Evolutionary conservation across 2,797 vertebrate species (phyloP).

Genomic region (Neomorphus geoffroyi): DNA sequence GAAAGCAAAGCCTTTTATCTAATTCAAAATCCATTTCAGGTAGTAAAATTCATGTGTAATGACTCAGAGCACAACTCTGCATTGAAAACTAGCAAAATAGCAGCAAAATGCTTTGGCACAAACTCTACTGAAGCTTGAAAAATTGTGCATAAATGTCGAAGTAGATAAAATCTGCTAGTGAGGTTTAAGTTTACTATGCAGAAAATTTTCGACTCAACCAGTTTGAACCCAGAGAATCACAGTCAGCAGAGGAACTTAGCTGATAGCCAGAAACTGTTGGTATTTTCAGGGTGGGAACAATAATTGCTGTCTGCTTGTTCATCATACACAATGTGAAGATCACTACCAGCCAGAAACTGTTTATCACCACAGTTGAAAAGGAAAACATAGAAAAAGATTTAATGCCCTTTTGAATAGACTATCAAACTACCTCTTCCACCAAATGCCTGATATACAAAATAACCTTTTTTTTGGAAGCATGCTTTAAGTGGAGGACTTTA

Average conservation of each 20-base stretch:
- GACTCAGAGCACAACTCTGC: background rate
- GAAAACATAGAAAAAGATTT: background rate
- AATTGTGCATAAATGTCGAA: background rate
- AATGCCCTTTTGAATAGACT: background rate
- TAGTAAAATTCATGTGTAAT: background rate
- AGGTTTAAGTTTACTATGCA: background rate
- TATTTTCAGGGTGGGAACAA: background rate
- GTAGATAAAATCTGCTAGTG: background rate
- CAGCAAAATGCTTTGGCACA: background rate
- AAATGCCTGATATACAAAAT: background rate
- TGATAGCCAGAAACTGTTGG: background rate
- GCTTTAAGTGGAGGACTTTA: background rate
- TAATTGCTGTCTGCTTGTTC: background rate
- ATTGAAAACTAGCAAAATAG: background rate
- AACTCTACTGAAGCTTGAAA: background rate
- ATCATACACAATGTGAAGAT: background rate
- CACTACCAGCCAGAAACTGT: background rate
- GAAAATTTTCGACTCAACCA: background rate
- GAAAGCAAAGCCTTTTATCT: constrained; percentile 51
- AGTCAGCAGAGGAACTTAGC: background rate
- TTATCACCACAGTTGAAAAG: background rate
- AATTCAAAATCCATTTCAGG: constrained; percentile 51
- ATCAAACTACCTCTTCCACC: background rate
- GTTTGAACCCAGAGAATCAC: background rate
- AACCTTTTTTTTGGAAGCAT: background rate